Evolutionary conservation across 1,140 invertebrate genomes (phyloP), one percentile per base, ranked within the genome.

Genomic region (Ceratosolen solmsi): DNA sequence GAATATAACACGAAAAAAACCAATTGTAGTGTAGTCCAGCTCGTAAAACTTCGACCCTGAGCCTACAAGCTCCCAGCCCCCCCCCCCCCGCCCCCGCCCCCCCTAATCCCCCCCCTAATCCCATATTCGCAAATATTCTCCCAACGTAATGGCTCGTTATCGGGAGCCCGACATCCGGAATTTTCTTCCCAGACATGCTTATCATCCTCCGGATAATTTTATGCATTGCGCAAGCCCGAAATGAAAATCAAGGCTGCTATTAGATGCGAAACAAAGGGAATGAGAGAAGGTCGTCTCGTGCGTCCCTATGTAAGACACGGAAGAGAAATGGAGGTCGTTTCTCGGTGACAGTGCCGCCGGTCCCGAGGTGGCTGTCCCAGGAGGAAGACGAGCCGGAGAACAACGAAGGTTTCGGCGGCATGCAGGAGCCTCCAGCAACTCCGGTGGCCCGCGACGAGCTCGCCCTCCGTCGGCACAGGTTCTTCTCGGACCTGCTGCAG

Each of bases 381-480:
- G 91, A 92, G 78, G 91, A 92, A 30, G 89, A 90, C 41, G 88
- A 89, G 63, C 87, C 41, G 83, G 77, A 74, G 38, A 84, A 46
- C 49, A 33, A 58, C 46, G 65, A 60, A 25, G 78, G 81, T 71
- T 87, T 85, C 63, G 90, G 89, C 72, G 93, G 94, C n/a, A 93
- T 93, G 75, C 90, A 93, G 84, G 94, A 95, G 87, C 94, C 94
- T 81, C 94, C 94, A 25, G 94, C 94, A 41, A 95, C 95, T 20
- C 95, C 94, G n/a, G 93, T 95, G 27, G 95, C 95, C 63, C 93
- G 94, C 60, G 95, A 96, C 88, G 95, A 96, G 88, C 89, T 96
- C 83, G 95, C 95, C 80, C 89, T 96, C 82, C 92, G 95, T 60
- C 93, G 95, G 71, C 95, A 96, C 88, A 92, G 95, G 84, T 95